phyloP scores from a whole-genome alignment of 2,888 invertebrate species.

The Cephalotes varians region DNA sequence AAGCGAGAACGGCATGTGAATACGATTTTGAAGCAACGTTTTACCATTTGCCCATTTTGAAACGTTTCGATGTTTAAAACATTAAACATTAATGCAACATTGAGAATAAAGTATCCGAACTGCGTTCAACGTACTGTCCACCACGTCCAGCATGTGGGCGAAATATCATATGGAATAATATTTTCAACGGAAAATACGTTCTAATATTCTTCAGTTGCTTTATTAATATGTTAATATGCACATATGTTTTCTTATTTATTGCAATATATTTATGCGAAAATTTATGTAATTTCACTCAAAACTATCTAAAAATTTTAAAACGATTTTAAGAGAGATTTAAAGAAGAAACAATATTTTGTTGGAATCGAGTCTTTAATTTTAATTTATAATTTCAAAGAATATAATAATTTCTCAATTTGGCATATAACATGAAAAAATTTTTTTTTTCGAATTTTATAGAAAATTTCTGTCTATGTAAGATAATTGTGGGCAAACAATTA shows the following conservation, averaged over 20 bases:
- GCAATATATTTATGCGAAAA: not conserved
- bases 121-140: not conserved
- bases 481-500: not conserved
- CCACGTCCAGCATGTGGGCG: not conserved
- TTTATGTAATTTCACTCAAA: not conserved
- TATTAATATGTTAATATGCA: no score
- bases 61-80: not conserved
- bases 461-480: not conserved
- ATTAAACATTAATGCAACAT: not conserved
- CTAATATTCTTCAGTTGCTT: not conserved
- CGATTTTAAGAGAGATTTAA: not conserved
- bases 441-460: not conserved
- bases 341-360: not conserved
- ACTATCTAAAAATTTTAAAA: not conserved
- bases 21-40: not conserved
- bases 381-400: not conserved
- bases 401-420: not conserved
- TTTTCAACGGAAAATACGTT: not conserved
- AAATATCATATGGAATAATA: not conserved
- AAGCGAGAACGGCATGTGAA: not conserved
- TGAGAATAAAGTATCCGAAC: no score
- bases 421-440: not conserved
- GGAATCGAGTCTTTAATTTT: not conserved
- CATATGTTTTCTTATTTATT: not conserved
- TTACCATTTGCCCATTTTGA: not conserved